A percentile compares a stretch with the other conserved stretches of the same genome.
These are phyloP conservation scores for Pegoplata infirma DNA, from an alignment of 2,888 invertebrate species.

Conservation along the genomic window DNA sequence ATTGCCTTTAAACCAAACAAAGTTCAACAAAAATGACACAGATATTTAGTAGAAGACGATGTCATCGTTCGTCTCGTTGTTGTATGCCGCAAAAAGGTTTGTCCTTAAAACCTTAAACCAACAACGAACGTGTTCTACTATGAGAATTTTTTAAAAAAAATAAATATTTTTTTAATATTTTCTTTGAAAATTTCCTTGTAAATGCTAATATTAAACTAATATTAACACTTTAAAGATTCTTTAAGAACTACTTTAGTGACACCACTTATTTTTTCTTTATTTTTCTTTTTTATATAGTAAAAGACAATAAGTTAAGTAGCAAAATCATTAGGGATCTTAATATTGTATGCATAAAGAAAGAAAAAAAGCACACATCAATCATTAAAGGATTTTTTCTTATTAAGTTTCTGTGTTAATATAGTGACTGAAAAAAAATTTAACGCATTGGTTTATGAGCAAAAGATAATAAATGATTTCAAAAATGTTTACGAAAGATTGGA, in stretches of 20 bases:
- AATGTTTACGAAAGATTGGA: too few species aligned
- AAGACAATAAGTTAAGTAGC: constrained; percentile 43
- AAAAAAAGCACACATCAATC: constrained; percentile 47
- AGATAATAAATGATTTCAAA: too few species aligned
- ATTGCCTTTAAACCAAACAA: constrained; percentile 23
- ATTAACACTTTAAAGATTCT: constrained; percentile 36
- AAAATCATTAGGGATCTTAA: constrained; percentile 45
- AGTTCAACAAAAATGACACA: constrained; percentile 27
- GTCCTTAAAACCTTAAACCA: constrained; percentile 31
- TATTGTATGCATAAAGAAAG: too few species aligned
- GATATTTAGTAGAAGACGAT: constrained; percentile 1
- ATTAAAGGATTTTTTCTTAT: constrained; percentile 13
- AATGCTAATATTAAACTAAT: constrained; percentile 17
- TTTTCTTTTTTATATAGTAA: background rate
- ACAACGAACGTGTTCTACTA: constrained; percentile 20
- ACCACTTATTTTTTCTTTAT: background rate
- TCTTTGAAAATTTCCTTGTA: background rate
- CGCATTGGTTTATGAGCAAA: background rate
- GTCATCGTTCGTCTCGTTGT: too few species aligned
- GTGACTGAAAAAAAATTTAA: too few species aligned
- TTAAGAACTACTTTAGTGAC: constrained; percentile 5
- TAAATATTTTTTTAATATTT: background rate
- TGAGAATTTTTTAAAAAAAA: background rate
- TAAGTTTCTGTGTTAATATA: constrained; percentile 10
- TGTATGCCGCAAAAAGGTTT: background rate